These are phyloP conservation scores for Callitettix versicolor DNA, from an alignment of 1,140 invertebrate genomes.

Conservation along the genomic window DNA sequence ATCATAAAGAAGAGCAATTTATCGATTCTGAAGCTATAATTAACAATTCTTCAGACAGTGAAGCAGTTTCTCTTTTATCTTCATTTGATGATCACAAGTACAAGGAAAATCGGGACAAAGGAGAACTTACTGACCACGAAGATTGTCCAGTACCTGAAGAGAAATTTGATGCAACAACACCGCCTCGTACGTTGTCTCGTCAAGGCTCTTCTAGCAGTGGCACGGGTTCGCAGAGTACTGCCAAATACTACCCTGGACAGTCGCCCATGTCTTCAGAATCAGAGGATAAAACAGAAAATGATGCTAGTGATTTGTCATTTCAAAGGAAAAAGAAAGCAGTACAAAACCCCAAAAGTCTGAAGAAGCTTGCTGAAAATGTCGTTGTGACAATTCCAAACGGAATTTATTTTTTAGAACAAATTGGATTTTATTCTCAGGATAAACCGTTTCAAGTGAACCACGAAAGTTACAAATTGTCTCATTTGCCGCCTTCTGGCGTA, in stretches of 20 bases:
- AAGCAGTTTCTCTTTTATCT: too few species aligned
- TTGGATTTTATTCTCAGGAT: background rate
- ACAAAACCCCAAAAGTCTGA: conserved; percentile 13
- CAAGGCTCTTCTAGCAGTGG: conserved; percentile 40
- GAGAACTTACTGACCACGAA: too few species aligned
- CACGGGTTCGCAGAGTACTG: conserved; percentile 42
- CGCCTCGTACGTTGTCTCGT: conserved; percentile 35
- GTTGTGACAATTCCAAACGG: conserved; percentile 6
- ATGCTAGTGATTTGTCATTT: background rate
- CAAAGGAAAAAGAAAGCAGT: conserved; percentile 1
- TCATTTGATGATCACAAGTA: too few species aligned
- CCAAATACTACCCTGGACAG: conserved; percentile 36
- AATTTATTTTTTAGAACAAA: conserved; percentile 7
- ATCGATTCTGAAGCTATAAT: too few species aligned
- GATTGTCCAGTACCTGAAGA: conserved; percentile 31
- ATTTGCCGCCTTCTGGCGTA: conserved; percentile 2
- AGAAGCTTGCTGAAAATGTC: conserved; percentile 2
- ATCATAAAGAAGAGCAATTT: too few species aligned
- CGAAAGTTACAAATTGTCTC: background rate
- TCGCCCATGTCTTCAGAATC: conserved; percentile 29
- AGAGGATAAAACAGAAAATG: conserved; percentile 11
- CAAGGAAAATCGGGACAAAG: too few species aligned
- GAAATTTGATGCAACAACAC: conserved; percentile 35
- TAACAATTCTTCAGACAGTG: too few species aligned
- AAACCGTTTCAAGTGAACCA: background rate